phyloP scores from a whole-genome alignment of 2,888 invertebrate genomes.

The Ecliptopera silaceata region DNA sequence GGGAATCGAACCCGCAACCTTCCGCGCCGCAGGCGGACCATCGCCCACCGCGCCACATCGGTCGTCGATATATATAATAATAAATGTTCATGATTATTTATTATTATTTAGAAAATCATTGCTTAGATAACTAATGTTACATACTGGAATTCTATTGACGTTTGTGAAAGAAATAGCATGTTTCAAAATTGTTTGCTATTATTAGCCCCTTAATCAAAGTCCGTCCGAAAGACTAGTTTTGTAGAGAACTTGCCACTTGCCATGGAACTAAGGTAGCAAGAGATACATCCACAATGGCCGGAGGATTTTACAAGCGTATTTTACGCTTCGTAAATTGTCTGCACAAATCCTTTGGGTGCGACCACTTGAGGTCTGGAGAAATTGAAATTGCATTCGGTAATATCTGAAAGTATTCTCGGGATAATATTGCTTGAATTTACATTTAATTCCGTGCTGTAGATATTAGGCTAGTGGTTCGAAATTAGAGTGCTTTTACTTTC shows the following conservation, averaged over 20 bases:
- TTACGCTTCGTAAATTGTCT: constrained; percentile 32
- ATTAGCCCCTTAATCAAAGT: not conserved
- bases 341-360: constrained; percentile 14
- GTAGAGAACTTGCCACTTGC: constrained; percentile 10
- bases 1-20: too few species aligned
- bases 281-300: constrained; percentile 27
- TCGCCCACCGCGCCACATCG: too few species aligned
- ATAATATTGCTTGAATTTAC: not conserved
- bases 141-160: too few species aligned
- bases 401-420: not conserved
- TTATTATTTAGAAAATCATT: too few species aligned
- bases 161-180: too few species aligned
- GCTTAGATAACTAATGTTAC: too few species aligned
- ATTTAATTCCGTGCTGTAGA: not conserved
- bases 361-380: constrained; percentile 4
- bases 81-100: too few species aligned
- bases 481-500: not conserved
- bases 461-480: not conserved
- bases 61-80: too few species aligned
- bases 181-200: too few species aligned
- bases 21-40: too few species aligned
- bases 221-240: not conserved
- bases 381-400: constrained; percentile 14
- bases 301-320: constrained; percentile 31
- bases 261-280: constrained; percentile 2